Percentiles rank a stretch among this genome's conserved stretches.
phyloP scores from a whole-genome alignment of 2,888 invertebrate species.

The Ceraclea dissimilis region DNA sequence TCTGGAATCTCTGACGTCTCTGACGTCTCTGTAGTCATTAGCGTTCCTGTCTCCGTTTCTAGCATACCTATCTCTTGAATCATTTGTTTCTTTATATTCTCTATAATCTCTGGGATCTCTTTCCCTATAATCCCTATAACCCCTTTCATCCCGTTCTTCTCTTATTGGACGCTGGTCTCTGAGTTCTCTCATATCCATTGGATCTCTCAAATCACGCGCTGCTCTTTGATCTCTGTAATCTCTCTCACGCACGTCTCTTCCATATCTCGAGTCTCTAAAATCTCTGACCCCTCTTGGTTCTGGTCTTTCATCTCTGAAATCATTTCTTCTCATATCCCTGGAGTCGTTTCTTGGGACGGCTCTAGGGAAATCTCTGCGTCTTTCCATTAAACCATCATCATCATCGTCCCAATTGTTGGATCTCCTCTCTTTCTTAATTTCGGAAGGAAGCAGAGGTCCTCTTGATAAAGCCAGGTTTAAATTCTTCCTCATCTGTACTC shows the following conservation, averaged over 20 bases:
- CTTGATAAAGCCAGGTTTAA: conserved; percentile 47
- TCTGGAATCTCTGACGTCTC: conserved; percentile 17
- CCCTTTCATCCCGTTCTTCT: conserved; percentile 18
- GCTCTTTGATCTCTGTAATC: conserved; percentile 16
- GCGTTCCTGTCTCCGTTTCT: conserved; percentile 10
- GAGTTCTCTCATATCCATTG: conserved; percentile 17
- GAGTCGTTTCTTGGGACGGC: conserved; percentile 13
- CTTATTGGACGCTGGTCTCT: conserved; percentile 17
- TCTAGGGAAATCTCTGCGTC: conserved; percentile 21
- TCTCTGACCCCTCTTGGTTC: conserved; percentile 18
- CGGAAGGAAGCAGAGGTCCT: conserved; percentile 46
- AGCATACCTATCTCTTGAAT: conserved; percentile 17
- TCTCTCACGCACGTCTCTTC: conserved; percentile 12
- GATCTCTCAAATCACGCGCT: conserved; percentile 18
- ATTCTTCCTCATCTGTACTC: conserved; percentile 46
- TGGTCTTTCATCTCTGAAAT: conserved; percentile 17
- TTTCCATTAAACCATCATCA: conserved; percentile 22
- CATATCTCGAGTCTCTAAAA: conserved; percentile 15
- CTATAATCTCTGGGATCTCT: conserved; percentile 12
- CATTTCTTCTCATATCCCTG: conserved; percentile 18
- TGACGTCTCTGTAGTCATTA: conserved; percentile 13
- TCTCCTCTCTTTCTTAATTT: conserved; percentile 35
- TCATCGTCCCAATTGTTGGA: conserved; percentile 23
- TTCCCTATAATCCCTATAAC: conserved; percentile 15
- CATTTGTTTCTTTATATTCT: conserved; percentile 14